Base-by-base conservation (phyloP, 2,888 invertebrate species). In the Drosophila hamatofila region DNA sequence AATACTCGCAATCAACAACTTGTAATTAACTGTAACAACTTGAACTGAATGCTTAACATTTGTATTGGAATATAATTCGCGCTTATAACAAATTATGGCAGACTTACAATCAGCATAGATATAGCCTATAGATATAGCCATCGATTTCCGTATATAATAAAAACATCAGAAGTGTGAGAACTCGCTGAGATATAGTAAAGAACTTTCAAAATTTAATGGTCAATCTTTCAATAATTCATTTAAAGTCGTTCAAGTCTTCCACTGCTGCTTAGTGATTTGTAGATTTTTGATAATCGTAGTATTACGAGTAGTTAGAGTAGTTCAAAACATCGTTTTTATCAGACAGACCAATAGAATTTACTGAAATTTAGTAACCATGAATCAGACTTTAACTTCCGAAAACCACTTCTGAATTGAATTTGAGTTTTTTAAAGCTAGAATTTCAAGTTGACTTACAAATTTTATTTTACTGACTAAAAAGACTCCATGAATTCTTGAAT, bases 31-130 rank as follows among this genome's bases (percentile, higher is more conserved):
- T 33, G 21, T 30, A 21, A 52, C 25, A 51, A 54, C 51, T 60
- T 55, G 42, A 78, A 67, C 55, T 81, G 68, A 80, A 83, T 64
- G 80, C 81, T 81, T 57, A 77, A 88, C 72, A 80, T 83, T 88
- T 88, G 90, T 90, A 85, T 85, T 85, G 90, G 90, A 90, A 88
- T 72, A 86, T 87, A 59, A 81, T 88, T 84, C 83, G 86, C 72
- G 78, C 78, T 59, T 66, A 49, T 12, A 58, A 49, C 11, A 44
- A 49, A 37, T 35, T 41, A 25, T 21, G 30, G 21, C 23, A 33
- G 61, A 33, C 8, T 16, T 23, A 18, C 11, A 30, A 16, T 11
- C 18, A 21, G 49, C 21, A 3, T 49, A 49, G 27, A 30, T 23
- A 23, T 52, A 9, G 8, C 8, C 33, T n/a, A 3, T 49, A 49